Percentiles rank a stretch among this genome's conserved stretches.
Evolutionary conservation across 2,113 vertebrate species (phyloP).

Genomic region (Isichthys henryi): DNA sequence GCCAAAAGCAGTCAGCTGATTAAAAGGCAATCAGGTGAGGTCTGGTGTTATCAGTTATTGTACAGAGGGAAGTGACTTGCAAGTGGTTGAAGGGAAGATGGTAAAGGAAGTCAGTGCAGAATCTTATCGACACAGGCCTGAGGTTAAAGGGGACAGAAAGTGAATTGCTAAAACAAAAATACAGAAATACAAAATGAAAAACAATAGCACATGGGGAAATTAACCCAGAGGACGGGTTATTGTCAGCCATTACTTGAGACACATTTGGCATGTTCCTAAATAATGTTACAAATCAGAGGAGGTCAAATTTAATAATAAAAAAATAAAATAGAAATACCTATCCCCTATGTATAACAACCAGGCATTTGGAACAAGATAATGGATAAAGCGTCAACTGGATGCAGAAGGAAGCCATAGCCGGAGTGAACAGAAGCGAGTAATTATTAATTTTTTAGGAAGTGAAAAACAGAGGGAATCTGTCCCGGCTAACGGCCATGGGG

Average conservation of each 20-base stretch:
- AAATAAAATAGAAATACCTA: background rate
- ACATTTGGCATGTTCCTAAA: background rate
- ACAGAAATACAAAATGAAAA: background rate
- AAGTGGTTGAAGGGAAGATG: background rate
- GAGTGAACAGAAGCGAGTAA: background rate
- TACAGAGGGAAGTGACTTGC: background rate
- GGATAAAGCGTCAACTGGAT: background rate
- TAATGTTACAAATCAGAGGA: background rate
- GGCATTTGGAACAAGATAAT: background rate
- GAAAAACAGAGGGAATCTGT: background rate
- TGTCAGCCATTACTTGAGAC: background rate
- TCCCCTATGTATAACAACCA: background rate
- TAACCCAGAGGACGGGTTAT: background rate
- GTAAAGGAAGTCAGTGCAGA: background rate
- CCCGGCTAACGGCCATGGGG: background rate
- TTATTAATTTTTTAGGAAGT: background rate
- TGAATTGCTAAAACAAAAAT: background rate
- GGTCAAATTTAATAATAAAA: background rate
- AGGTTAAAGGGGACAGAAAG: background rate
- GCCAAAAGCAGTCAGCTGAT: background rate
- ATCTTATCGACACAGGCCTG: background rate
- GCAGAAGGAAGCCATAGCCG: background rate
- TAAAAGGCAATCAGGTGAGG: constrained; percentile 14
- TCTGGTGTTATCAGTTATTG: constrained; percentile 9
- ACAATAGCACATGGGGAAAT: background rate